Conservation (phyloP, 2,797 vertebrate genomes). For the Coregonus sp. region DNA sequence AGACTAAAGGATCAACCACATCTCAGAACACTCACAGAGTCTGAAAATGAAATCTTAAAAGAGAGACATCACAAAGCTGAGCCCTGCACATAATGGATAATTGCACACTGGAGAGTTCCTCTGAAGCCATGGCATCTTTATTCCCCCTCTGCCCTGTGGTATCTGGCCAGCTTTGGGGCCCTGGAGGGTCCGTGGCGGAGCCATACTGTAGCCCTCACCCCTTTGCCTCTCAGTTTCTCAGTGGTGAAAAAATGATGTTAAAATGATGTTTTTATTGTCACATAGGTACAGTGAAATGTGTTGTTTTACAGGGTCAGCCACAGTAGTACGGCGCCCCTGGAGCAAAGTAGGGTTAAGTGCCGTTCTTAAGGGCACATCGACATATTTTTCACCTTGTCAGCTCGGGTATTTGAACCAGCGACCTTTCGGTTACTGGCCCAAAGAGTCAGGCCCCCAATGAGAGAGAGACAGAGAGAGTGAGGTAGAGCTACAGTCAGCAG, state of each 20-base stretch:
- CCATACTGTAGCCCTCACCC: background rate
- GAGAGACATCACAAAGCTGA: background rate
- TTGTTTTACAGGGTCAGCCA: too few relatives aligned
- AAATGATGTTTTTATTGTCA: too few relatives aligned
- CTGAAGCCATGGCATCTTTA: slow-evolving; percentile 4
- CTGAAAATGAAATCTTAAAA: slow-evolving; percentile 1
- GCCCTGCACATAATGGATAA: slow-evolving; percentile 7
- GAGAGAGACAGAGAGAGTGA: too few relatives aligned
- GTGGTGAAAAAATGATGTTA: background rate
- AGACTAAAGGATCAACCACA: background rate
- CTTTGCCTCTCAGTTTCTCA: background rate
- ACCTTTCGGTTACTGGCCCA: background rate
- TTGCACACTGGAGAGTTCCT: slow-evolving; percentile 22
- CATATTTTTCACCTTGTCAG: too few relatives aligned
- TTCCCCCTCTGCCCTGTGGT: background rate
- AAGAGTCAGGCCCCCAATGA: background rate
- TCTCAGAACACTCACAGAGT: background rate
- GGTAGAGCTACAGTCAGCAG: slow-evolving; percentile 25
- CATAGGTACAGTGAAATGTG: too few relatives aligned
- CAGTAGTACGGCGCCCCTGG: too few relatives aligned
- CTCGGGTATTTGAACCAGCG: too few relatives aligned
- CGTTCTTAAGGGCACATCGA: background rate
- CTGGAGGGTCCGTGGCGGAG: background rate
- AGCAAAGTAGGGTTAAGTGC: background rate
- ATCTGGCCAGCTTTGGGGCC: background rate